A percentile compares a stretch with the other conserved stretches of the same genome.
Conservation (phyloP, 2,113 vertebrate species). For the Labeo catla region DNA sequence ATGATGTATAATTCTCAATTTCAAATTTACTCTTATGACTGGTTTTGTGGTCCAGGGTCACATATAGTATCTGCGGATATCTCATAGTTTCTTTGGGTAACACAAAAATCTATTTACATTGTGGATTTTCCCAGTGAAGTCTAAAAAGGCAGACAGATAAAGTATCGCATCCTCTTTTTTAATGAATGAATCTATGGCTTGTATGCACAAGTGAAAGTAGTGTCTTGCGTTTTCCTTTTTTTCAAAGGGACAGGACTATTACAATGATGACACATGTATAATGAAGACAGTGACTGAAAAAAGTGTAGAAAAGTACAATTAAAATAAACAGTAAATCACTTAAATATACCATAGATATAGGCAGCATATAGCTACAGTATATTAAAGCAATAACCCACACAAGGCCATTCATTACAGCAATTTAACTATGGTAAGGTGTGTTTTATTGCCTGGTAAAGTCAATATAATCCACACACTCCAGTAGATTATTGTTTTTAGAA, state of each 20-base stretch:
- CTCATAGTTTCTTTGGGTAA: neutral
- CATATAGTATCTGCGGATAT: too few relatives aligned
- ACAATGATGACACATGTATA: neutral
- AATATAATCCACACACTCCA: neutral
- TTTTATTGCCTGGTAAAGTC: neutral
- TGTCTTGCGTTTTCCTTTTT: neutral
- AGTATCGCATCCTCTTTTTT: slow-evolving; percentile 10
- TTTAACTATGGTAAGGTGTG: neutral
- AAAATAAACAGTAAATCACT: neutral
- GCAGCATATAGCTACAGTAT: neutral
- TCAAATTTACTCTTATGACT: too few relatives aligned
- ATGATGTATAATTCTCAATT: too few relatives aligned
- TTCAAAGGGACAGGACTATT: neutral
- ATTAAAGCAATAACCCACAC: neutral
- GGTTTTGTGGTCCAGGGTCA: too few relatives aligned
- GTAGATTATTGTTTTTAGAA: too few relatives aligned
- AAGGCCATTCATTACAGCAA: neutral
- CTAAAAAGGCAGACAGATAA: slow-evolving; percentile 16
- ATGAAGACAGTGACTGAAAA: neutral
- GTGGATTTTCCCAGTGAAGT: neutral
- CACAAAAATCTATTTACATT: neutral
- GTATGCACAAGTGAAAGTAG: neutral
- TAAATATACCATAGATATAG: too few relatives aligned
- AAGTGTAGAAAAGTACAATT: neutral
- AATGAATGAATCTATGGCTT: neutral